phyloP scores from a whole-genome alignment of 1,140 invertebrate species.

The Planococcus citri region DNA sequence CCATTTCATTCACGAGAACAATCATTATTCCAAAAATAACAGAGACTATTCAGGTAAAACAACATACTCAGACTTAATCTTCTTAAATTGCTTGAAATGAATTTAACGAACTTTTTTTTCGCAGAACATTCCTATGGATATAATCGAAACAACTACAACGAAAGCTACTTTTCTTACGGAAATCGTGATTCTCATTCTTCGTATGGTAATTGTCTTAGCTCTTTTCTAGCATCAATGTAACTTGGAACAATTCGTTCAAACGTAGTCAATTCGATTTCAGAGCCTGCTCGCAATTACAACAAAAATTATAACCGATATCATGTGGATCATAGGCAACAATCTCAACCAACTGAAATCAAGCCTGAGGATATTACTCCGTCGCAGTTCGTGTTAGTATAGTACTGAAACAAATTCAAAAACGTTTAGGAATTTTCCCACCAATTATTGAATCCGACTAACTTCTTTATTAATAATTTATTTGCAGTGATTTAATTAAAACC shows the following conservation, averaged over 20 bases:
- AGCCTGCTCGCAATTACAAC: not conserved
- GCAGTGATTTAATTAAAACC: not conserved
- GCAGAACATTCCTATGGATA: not conserved
- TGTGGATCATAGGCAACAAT: not conserved
- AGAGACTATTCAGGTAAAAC: not conserved
- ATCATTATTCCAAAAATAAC: not conserved
- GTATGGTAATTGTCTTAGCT: no score
- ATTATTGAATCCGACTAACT: not conserved
- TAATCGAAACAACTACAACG: not conserved
- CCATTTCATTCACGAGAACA: not conserved
- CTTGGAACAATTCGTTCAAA: not conserved
- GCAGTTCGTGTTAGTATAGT: not conserved
- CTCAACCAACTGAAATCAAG: not conserved
- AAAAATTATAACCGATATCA: not conserved
- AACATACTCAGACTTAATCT: no score
- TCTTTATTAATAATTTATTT: not conserved
- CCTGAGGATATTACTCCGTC: not conserved
- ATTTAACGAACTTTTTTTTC: not conserved
- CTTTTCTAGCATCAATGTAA: no score
- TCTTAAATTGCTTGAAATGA: no score
- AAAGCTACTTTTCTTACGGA: not conserved
- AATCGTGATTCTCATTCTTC: not conserved
- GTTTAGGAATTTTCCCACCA: no score
- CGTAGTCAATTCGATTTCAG: not conserved
- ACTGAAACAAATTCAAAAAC: no score